Evolutionary conservation across 2,113 vertebrate genomes (phyloP), one percentile per base, ranked within the genome.

Genomic region (Triplophysa rosa): DNA sequence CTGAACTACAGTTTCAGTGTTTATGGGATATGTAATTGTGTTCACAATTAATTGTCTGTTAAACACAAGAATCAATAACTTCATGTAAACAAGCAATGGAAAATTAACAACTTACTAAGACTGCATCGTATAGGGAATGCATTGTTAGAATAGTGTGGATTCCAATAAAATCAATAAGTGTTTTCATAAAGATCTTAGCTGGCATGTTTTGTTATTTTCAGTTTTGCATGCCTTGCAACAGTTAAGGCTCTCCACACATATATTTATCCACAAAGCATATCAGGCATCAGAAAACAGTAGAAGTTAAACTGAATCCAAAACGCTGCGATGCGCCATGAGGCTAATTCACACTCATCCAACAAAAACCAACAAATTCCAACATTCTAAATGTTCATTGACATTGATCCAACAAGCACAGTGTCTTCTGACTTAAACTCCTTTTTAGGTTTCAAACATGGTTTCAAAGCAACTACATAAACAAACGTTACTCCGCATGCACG

Each of bases 141-240:
- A 26, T 78, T 13, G 26, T 21, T 77, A 64, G 19, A 45, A 58
- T 21, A 67, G 42, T 71, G 75, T 42, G 49, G 84, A 77, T 33
- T 79, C 70, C 26, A 33, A n/a, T n/a, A 37, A 69, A 87, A 87
- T 91, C 90, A 83, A 90, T 91, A 89, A 54, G 47, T 86, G 79
- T 82, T 87, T 79, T 82, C 67, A 73, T 64, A 58, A 85, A 85
- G 84, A 76, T 85, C 83, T 72, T 0, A 88, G 87, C 81, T 87
- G 86, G 87, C 86, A 82, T 88, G 86, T 58, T 58, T 52, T 58
- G 54, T 58, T 58, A 58, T 58, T 21, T 58, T 83, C 19, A 80
- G 64, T 87, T 86, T 87, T 89, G 90, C 88, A 84, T 85, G 80
- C 64, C 49, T 69, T 90, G 88, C 90, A 89, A 47, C 79, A 78